Conservation (phyloP, 1,140 invertebrate genomes). For the Reticulitermes speratus region DNA sequence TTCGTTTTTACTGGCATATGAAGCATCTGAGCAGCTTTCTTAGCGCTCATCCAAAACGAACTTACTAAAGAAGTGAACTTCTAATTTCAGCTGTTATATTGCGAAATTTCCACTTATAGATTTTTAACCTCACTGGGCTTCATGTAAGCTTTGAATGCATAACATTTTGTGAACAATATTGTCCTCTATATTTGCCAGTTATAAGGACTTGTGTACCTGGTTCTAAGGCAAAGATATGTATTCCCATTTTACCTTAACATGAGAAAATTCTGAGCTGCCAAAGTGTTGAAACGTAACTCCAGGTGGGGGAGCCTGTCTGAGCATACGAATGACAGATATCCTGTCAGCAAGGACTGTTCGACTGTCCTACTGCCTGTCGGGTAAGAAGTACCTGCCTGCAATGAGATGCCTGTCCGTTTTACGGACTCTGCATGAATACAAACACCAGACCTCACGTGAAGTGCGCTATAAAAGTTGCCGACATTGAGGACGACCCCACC, state of each 20-base stretch:
- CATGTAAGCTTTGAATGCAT: no score
- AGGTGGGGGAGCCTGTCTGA: neutral
- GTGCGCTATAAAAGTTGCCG: neutral
- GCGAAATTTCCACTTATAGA: no score
- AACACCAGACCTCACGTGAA: neutral
- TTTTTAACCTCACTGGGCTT: no score
- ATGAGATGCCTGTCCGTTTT: neutral
- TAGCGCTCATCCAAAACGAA: no score
- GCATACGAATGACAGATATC: neutral
- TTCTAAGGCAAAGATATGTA: neutral
- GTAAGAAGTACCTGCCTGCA: neutral
- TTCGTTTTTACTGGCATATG: no score
- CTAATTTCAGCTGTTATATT: no score
- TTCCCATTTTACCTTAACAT: neutral
- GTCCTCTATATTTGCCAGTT: no score
- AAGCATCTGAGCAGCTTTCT: no score
- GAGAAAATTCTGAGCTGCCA: neutral
- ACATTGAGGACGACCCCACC: neutral
- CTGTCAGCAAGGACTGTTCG: neutral
- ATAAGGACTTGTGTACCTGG: no score
- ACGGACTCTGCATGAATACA: neutral
- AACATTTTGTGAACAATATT: no score
- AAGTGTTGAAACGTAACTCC: neutral
- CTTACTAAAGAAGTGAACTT: no score
- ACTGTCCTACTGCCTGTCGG: neutral